Evolutionary conservation across 2,888 invertebrate species (phyloP).

Genomic region (Unio delphinus): DNA sequence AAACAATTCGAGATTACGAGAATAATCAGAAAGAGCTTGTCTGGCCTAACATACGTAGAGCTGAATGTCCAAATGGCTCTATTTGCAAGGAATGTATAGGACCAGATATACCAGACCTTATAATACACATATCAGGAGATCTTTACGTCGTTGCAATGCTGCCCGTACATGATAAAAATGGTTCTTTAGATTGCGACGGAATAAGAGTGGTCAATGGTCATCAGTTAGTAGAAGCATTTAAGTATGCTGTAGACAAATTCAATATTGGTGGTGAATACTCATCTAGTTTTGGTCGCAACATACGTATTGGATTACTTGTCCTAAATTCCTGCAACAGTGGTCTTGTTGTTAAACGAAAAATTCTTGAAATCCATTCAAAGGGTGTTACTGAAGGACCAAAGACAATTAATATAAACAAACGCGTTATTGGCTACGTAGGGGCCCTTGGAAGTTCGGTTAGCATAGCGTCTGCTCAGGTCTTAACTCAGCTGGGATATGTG

Average conservation of each 20-base stretch:
- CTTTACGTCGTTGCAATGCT: neutral
- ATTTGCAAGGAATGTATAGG: too few relatives aligned
- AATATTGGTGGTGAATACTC: neutral
- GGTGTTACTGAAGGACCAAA: neutral
- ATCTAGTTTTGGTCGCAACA: neutral
- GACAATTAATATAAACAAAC: neutral
- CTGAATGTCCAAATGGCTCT: too few relatives aligned
- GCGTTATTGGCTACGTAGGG: neutral
- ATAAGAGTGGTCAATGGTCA: neutral
- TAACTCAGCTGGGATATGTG: neutral
- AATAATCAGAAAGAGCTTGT: too few relatives aligned
- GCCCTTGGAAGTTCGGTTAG: neutral
- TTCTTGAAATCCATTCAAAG: neutral
- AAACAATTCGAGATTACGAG: too few relatives aligned
- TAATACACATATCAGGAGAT: neutral
- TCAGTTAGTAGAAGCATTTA: neutral
- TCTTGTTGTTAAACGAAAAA: neutral
- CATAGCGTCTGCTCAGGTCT: neutral
- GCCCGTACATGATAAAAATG: neutral
- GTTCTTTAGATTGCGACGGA: neutral
- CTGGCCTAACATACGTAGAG: too few relatives aligned
- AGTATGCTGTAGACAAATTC: neutral
- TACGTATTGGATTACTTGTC: neutral
- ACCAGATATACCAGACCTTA: too few relatives aligned
- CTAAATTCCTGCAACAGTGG: neutral